Percentiles rank a stretch among this genome's conserved stretches.
These are phyloP conservation scores for Microcebus lehilahytsara DNA, from an alignment of 2,113 vertebrate species.

Conservation along the genomic window DNA sequence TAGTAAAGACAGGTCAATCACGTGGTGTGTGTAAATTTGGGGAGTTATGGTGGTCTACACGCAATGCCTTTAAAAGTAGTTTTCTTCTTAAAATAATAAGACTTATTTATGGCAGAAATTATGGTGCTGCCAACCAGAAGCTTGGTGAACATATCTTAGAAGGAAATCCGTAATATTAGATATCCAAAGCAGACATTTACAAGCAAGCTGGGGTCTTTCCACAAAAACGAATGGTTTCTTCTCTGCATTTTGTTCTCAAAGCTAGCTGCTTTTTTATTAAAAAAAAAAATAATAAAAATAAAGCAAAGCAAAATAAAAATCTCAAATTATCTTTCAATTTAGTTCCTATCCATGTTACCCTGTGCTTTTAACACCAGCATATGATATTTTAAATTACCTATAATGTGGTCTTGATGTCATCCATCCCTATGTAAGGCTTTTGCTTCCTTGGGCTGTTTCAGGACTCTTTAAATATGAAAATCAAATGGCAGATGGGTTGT, in stretches of 20 bases:
- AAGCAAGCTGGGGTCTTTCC: constrained; percentile 3
- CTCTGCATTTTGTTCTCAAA: neutral
- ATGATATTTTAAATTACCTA: neutral
- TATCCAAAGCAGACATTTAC: neutral
- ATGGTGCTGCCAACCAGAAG: neutral
- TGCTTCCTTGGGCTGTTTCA: neutral
- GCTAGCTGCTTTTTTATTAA: neutral
- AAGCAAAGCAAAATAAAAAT: neutral
- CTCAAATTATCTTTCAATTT: neutral
- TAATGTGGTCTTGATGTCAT: neutral
- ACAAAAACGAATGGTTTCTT: neutral
- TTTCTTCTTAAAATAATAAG: constrained; percentile 11
- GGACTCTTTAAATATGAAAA: neutral
- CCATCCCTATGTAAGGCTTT: neutral
- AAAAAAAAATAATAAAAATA: neutral
- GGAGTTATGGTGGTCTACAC: neutral
- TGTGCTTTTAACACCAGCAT: neutral
- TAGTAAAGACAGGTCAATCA: neutral
- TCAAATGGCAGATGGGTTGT: neutral
- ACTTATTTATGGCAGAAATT: neutral
- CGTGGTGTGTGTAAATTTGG: neutral
- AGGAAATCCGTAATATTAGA: neutral
- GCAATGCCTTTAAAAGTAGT: neutral
- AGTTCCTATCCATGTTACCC: neutral
- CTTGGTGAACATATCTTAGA: neutral